Conservation (phyloP, 2,113 vertebrate species). For the Phalacrocorax pelagicus region DNA sequence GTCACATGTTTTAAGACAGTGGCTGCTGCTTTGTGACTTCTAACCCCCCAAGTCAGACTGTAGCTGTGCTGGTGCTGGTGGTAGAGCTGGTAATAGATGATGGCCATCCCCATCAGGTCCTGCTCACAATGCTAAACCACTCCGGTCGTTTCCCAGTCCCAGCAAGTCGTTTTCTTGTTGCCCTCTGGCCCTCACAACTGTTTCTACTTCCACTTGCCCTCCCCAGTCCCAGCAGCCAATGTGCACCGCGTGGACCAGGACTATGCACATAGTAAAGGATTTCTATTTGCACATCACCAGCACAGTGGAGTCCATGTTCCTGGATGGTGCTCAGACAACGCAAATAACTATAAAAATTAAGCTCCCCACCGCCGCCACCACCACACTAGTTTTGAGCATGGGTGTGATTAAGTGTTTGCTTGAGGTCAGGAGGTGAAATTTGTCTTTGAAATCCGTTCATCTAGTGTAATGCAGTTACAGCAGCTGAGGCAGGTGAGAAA, state of each 20-base stretch:
- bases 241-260: rapidly evolving
- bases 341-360: neutral
- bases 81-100: neutral
- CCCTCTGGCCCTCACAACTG: neutral
- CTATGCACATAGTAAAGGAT: neutral
- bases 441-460: neutral
- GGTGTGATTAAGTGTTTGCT: neutral
- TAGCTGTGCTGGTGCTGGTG: neutral
- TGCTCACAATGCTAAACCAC: rapidly evolving
- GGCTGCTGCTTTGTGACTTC: neutral
- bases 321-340: neutral
- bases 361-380: neutral
- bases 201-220: neutral
- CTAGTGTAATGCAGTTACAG: neutral
- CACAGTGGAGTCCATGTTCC: neutral
- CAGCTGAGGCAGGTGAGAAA: slow-evolving; percentile 7
- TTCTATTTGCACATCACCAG: neutral
- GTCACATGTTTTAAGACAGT: neutral
- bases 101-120: neutral
- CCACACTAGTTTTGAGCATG: neutral
- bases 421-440: neutral
- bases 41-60: neutral
- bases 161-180: neutral
- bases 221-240: rapidly evolving
- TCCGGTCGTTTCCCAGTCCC: neutral